Conservation (phyloP, 2,888 invertebrate genomes). For the Euclidia mi region DNA sequence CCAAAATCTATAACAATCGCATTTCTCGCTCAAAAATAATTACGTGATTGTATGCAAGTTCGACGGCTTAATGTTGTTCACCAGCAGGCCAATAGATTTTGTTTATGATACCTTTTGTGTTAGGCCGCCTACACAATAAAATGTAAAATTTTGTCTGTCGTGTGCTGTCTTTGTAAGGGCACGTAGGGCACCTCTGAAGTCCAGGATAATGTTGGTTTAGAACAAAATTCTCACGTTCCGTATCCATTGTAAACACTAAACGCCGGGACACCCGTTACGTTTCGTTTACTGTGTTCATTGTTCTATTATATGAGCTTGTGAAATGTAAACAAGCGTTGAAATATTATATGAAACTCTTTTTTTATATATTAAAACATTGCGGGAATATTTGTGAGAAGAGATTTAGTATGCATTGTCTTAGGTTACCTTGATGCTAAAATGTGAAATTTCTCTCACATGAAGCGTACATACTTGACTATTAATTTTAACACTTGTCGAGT, state of each 20-base stretch:
- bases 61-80: constrained; percentile 78
- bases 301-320: constrained; percentile 81
- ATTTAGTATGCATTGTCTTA: constrained; percentile 23
- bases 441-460: constrained; percentile 5
- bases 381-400: constrained; percentile 13
- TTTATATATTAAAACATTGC: constrained; percentile 11
- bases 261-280: constrained; percentile 79
- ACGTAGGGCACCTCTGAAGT: constrained; percentile 73
- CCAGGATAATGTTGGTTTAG: constrained; percentile 77
- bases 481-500: too few relatives aligned
- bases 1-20: constrained; percentile 77
- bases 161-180: constrained; percentile 76
- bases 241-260: constrained; percentile 82
- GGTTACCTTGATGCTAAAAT: constrained; percentile 5
- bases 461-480: neutral
- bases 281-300: constrained; percentile 82
- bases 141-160: constrained; percentile 71
- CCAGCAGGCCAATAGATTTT: constrained; percentile 71
- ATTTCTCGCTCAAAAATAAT: constrained; percentile 79
- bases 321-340: constrained; percentile 81
- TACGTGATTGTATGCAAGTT: constrained; percentile 86
- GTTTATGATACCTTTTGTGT: constrained; percentile 84
- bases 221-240: constrained; percentile 87
- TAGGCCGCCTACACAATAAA: constrained; percentile 79
- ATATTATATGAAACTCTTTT: constrained; percentile 65